Base-by-base conservation (phyloP, 2,113 vertebrate genomes). In the Sisor rabdophorus region DNA sequence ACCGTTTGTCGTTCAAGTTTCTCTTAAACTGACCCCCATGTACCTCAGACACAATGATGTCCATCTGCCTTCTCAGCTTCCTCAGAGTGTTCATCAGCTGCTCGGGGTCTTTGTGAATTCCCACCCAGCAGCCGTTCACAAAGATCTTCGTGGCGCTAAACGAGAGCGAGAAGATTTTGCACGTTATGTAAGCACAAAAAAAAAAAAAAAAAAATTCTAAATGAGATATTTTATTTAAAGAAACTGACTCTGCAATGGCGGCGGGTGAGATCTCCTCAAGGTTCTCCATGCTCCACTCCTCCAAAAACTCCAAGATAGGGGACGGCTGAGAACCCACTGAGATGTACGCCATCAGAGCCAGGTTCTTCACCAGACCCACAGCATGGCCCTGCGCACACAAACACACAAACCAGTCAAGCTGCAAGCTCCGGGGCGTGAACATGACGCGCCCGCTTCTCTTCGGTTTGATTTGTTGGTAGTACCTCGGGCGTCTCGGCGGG, bases 221-320 rank as follows among this genome's bases (percentile, higher is more conserved):
- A 8, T 53, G 6, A 20, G 17, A 12, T 67, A 61, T 56, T 58
- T 61, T 61, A 32, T 63, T n/a, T 20, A 11, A 13, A 64, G 67
- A 53, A 54, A 93, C 96, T 24, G 71, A 98, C 97, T 98, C 97
- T 28, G 97, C 97, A 75, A 99, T 99, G 69, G 97, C 97, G 36
- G 97, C 97, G 48, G 97, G 97, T 17, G 97, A 99, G 84, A 99
- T 99, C 90, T 99, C 97, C 90, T 99, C 97, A 80, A 99, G 86
- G 84, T 99, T 99, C 93, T 99, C 97, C 97, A 99, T 99, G 82
- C 97, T 99, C 97, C 97, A 99, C 85, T 99, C 97, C 87, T 99
- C 97, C 89, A 99, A 92, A 88, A 99, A 99, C 89, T 99, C 97
- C 87, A 99, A 85, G 90, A 99, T 99, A 60, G 97, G 97, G 1